phyloP scores from a whole-genome alignment of 2,888 invertebrate genomes.

The Synanthedon formicaeformis region DNA sequence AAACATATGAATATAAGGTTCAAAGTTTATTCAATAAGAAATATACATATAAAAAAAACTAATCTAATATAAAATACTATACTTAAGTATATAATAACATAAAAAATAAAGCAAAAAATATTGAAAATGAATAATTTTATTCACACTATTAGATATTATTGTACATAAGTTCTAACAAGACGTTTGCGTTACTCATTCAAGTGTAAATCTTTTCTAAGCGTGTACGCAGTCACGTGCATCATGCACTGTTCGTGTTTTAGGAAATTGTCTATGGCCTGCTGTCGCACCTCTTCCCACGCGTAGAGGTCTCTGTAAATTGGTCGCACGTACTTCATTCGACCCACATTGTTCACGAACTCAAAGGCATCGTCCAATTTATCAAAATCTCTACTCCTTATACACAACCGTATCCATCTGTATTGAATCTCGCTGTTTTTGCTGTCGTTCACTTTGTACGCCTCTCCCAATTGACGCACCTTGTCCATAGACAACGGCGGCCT shows the following conservation, averaged over 20 bases:
- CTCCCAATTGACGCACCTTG: slow-evolving; percentile 73
- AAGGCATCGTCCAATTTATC: slow-evolving; percentile 76
- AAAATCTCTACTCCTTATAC: slow-evolving; percentile 79
- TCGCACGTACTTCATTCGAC: slow-evolving; percentile 91
- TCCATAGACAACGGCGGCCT: slow-evolving; percentile 58
- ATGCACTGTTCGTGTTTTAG: slow-evolving; percentile 76
- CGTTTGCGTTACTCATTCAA: slow-evolving; percentile 22
- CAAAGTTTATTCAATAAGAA: no score
- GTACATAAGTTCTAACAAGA: not conserved
- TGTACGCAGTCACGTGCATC: slow-evolving; percentile 86
- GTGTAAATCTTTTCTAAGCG: slow-evolving; percentile 81
- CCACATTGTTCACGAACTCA: slow-evolving; percentile 84
- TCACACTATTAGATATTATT: not conserved
- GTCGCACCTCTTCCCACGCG: slow-evolving; percentile 79
- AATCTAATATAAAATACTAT: no score
- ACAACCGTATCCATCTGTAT: slow-evolving; percentile 81
- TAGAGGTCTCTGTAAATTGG: slow-evolving; percentile 89
- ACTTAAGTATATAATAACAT: no score
- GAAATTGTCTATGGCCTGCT: slow-evolving; percentile 79
- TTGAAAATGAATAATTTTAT: not conserved
- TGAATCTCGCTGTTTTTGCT: slow-evolving; percentile 84
- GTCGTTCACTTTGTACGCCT: slow-evolving; percentile 73
- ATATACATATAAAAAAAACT: no score
- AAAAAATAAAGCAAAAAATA: not conserved
- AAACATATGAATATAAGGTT: no score